Evolutionary conservation across 2,113 vertebrate species (phyloP), one percentile per base, ranked within the genome.

Genomic region (Lasiurus cinereus): DNA sequence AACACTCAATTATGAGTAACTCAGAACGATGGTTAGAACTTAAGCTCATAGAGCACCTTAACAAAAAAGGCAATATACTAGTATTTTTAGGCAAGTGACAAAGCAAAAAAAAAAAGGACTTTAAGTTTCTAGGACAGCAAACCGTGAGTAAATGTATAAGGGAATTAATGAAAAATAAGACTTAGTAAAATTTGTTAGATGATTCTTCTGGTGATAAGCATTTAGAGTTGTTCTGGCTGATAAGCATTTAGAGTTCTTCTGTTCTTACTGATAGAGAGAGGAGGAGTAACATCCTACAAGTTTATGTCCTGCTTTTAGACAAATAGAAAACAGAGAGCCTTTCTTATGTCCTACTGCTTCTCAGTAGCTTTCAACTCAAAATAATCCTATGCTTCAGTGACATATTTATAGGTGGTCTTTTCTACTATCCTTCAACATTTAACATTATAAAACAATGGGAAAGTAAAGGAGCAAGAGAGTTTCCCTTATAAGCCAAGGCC

Each of bases 111-210:
- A 76, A 79, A 79, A 80, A 59, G 6, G 2, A 84, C 59, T 59
- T 90, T 56, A 29, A 88, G 56, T 76, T 59, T 90, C 50, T 69
- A 86, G 29, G 15, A 39, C 15, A 77, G 39, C 62, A 84, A 77
- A 27, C n/a, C 59, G n/a, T 62, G 62, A 43, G 39, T 69, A 90
- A 62, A 77, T 62, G 31, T 78, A 70, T 59, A 24, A 90, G 22
- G 29, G 16, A 76, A 90, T 52, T 84, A 59, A 69, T 77, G 48
- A 83, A 79, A 83, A 93, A 56, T 86, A 86, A 77, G 24, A 43
- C 29, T 70, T 84, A 78, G 50, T 84, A 50, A 62, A 78, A 19
- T 90, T 69, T 31, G 24, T 62, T 84, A 50, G n/a, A 14, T 77
- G 59, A 90, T 90, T 39, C 39, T 27, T 62, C 50, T 43, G 31